Evolutionary conservation across 2,797 vertebrate genomes (phyloP).

Genomic region (Lithobates sylvaticus): DNA sequence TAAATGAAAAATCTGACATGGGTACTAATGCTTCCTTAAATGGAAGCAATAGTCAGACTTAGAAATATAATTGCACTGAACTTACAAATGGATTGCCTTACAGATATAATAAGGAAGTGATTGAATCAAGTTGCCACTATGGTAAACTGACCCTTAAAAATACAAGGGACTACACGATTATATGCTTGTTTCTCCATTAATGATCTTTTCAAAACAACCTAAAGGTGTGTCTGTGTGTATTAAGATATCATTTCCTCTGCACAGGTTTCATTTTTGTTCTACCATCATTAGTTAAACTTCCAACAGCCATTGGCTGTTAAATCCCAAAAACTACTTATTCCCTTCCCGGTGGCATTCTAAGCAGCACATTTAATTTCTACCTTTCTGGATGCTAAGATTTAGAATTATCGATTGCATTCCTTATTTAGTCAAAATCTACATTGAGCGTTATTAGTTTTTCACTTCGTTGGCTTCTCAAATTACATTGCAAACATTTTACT

Average conservation of each 20-base stretch:
- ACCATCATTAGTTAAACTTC: slow-evolving; percentile 25
- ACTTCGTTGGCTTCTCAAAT: slow-evolving; percentile 60
- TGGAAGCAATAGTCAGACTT: too few species aligned
- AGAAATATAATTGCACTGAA: too few species aligned
- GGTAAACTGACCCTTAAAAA: neutral
- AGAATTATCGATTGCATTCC: slow-evolving; percentile 51
- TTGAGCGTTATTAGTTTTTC: slow-evolving; percentile 61
- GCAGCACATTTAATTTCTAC: slow-evolving; percentile 35
- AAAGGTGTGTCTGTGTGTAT: neutral
- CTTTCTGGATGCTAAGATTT: slow-evolving; percentile 38
- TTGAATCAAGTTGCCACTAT: too few species aligned
- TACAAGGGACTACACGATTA: slow-evolving; percentile 10
- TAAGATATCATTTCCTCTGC: slow-evolving; percentile 20
- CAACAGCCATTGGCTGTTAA: slow-evolving; percentile 28
- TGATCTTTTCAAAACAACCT: neutral
- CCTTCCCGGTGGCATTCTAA: slow-evolving; percentile 22
- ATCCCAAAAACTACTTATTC: slow-evolving; percentile 19
- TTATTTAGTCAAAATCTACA: slow-evolving; percentile 63
- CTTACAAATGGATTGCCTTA: too few species aligned
- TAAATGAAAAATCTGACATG: too few species aligned
- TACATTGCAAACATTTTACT: slow-evolving; percentile 62
- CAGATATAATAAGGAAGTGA: too few species aligned
- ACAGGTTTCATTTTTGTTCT: slow-evolving; percentile 16
- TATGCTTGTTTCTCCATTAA: slow-evolving; percentile 3
- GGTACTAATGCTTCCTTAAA: too few species aligned